Evolutionary conservation across 2,113 vertebrate species (phyloP).

Genomic region (Columbina picui): DNA sequence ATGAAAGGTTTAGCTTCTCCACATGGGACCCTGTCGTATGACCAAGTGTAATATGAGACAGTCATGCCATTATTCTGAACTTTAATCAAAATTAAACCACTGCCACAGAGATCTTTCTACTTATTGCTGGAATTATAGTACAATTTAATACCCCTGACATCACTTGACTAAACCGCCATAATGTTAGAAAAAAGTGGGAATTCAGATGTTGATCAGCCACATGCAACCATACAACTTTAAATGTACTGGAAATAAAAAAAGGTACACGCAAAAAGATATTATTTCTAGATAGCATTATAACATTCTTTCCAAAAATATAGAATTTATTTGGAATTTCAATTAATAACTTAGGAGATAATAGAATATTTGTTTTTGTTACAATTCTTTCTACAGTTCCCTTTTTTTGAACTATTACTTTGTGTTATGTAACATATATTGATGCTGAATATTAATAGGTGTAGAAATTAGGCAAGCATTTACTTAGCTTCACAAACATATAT

Average conservation of each 20-base stretch:
- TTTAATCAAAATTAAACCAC: slow-evolving; percentile 56
- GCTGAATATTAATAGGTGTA: background rate
- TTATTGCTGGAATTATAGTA: slow-evolving; percentile 45
- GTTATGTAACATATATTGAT: background rate
- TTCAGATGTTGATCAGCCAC: background rate
- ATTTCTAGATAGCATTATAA: background rate
- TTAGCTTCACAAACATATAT: slow-evolving; percentile 12
- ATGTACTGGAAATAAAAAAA: background rate
- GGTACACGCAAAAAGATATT: background rate
- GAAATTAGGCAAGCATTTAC: slow-evolving; percentile 32
- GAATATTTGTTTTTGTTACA: background rate
- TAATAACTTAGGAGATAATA: background rate
- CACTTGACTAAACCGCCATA: background rate
- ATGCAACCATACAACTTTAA: background rate
- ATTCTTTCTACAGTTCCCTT: background rate
- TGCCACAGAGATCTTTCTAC: slow-evolving; percentile 2
- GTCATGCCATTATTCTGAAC: slow-evolving; percentile 6
- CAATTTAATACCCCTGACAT: slow-evolving; percentile 33
- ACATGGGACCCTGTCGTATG: background rate
- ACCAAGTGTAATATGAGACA: slow-evolving; percentile 8
- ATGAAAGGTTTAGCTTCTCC: slow-evolving; percentile 29
- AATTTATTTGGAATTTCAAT: background rate
- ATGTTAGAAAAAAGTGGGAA: background rate
- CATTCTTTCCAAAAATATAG: background rate
- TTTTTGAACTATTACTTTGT: background rate